These are phyloP conservation scores for Danio jaintianensis DNA, from an alignment of 2,797 vertebrate species.

Conservation along the genomic window DNA sequence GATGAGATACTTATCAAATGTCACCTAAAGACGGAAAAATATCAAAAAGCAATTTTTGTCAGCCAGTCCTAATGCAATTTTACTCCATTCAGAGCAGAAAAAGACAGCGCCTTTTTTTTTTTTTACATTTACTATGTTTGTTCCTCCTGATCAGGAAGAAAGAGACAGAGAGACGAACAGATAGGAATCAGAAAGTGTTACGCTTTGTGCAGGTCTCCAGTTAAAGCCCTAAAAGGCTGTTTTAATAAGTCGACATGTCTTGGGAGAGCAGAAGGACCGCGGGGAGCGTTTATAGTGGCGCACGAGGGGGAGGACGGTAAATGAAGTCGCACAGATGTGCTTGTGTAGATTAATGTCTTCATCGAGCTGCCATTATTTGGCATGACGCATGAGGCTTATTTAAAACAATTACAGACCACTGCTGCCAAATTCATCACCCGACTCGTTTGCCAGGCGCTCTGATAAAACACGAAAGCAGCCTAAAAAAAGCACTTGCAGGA, in stretches of 20 bases:
- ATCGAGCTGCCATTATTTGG: conserved; percentile 75
- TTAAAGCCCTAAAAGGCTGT: conserved; percentile 33
- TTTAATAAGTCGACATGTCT: conserved; percentile 38
- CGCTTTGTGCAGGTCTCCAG: conserved; percentile 23
- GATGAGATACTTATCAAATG: neutral
- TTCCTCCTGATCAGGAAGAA: neutral
- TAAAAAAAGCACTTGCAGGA: conserved; percentile 15
- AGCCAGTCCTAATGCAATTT: neutral
- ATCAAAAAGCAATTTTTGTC: neutral
- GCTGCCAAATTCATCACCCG: conserved; percentile 72
- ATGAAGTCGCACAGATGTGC: conserved; percentile 79
- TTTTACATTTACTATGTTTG: neutral
- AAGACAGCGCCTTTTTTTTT: neutral
- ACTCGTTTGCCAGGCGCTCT: conserved; percentile 66
- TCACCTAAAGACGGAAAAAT: neutral
- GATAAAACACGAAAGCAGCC: conserved; percentile 65
- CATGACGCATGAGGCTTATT: conserved; percentile 77
- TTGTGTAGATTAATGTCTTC: conserved; percentile 78
- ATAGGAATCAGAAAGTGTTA: conserved; percentile 20
- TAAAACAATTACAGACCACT: conserved; percentile 78
- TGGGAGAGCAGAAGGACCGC: conserved; percentile 28
- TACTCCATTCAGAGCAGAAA: neutral
- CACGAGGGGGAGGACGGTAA: conserved; percentile 60
- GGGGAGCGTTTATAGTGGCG: conserved; percentile 49
- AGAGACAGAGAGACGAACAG: conserved; percentile 22